Percentiles rank a stretch among this genome's conserved stretches.
Conservation (phyloP, 2,888 invertebrate genomes). For the Pheosia tremula region DNA sequence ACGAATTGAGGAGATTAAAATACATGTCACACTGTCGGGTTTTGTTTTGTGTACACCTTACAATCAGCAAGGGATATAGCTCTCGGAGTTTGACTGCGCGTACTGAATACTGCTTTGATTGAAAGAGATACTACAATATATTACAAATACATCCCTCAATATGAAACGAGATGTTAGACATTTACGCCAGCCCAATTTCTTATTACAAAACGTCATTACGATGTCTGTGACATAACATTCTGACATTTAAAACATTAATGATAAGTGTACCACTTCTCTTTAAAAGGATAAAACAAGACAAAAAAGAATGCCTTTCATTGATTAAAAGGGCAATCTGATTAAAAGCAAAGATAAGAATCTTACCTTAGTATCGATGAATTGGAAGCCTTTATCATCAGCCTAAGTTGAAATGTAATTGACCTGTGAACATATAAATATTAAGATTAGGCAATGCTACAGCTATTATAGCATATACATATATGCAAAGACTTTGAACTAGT, state of each 20-base stretch:
- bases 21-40: neutral
- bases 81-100: neutral
- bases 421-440: conserved; percentile 55
- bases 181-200: too few relatives aligned
- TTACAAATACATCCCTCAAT: too few relatives aligned
- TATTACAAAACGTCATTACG: neutral
- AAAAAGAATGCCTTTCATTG: neutral
- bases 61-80: neutral
- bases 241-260: neutral
- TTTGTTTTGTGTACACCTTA: neutral
- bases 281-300: neutral
- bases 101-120: neutral
- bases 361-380: conserved; percentile 51
- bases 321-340: neutral
- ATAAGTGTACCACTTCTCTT: neutral
- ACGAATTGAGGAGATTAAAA: conserved; percentile 11
- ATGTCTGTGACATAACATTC: neutral
- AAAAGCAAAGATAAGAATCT: conserved; percentile 19
- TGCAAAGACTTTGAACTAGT: neutral
- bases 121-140: too few relatives aligned
- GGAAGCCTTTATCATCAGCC: conserved; percentile 50
- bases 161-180: too few relatives aligned
- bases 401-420: conserved; percentile 63
- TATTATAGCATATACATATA: conserved; percentile 7
- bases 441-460: conserved; percentile 12